Evolutionary conservation across 1,140 invertebrate species (phyloP), one percentile per base, ranked within the genome.

Genomic region (Zaprionus gabonicus): DNA sequence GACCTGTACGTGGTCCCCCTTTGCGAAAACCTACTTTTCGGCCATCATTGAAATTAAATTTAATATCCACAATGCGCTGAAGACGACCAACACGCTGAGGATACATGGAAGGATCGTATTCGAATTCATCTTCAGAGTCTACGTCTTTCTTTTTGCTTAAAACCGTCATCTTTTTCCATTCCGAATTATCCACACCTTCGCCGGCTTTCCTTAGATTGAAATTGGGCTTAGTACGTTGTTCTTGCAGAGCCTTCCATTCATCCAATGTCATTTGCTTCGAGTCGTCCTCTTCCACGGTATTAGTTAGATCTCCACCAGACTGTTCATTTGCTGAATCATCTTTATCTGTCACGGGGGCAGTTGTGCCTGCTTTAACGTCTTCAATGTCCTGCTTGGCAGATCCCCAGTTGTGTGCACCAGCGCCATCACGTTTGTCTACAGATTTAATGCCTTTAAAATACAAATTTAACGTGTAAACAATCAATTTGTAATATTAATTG

Each of bases 351-450:
- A 55, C 64, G 13, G 78, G 72, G 27, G 81, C 94, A 93, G 59
- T 51, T 31, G 93, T 93, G 17, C 93, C 93, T 6, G 94, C 92
- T 82, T 94, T 94, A 62, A 94, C 78, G 63, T 95, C 94, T 94
- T 97, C 97, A 83, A 98, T 95, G 81, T 98, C 97, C 94, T 98
- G 97, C 93, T 97, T 97, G 78, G 97, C 95, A 68, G 96, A 97
- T 81, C 98, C 98, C 98, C 98, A 99, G 93, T 99, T 99, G 93
- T 98, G 97, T 81, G 97, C 96, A 74, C 98, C 98, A 94, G 95
- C 96, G 85, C 98, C 98, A 86, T 99, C 98, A 78, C 97, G 96
- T 94, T 99, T 99, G 91, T 99, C 98, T 77, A 98, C 95, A 68
- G 97, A 95, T 94, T 99, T 99, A 67, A 99, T 96, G 88, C 98